These are phyloP conservation scores for Euproctis similis DNA, from an alignment of 2,888 invertebrate genomes.

Conservation along the genomic window DNA sequence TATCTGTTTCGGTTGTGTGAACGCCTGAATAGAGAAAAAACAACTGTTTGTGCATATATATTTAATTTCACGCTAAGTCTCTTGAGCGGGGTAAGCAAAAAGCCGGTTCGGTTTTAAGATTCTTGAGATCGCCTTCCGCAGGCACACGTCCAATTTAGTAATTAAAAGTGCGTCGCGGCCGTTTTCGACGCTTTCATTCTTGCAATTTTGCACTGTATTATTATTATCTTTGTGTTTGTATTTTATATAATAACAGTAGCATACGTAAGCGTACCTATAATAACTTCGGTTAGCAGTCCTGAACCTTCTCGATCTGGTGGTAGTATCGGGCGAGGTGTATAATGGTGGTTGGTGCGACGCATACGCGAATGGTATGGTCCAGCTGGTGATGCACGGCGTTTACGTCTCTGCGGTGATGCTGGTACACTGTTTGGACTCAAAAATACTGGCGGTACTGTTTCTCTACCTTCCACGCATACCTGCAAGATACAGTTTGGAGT, in stretches of 20 bases:
- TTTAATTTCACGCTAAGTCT: too few species aligned
- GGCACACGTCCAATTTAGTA: too few species aligned
- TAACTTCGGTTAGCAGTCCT: constrained; percentile 83
- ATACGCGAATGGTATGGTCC: constrained; percentile 72
- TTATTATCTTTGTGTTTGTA: too few species aligned
- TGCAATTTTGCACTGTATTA: too few species aligned
- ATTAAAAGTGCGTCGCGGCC: too few species aligned
- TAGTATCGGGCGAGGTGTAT: constrained; percentile 95
- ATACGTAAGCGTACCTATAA: constrained; percentile 42
- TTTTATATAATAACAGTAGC: too few species aligned
- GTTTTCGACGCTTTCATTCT: too few species aligned
- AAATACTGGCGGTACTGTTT: constrained; percentile 84
- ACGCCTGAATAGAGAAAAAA: too few species aligned
- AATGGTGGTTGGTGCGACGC: constrained; percentile 73
- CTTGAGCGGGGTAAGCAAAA: too few species aligned
- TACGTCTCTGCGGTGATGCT: constrained; percentile 79
- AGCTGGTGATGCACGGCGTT: constrained; percentile 79
- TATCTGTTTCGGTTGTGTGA: constrained; percentile 41
- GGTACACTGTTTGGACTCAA: constrained; percentile 84
- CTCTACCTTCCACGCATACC: constrained; percentile 77
- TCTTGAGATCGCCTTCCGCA: too few species aligned
- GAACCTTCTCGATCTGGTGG: constrained; percentile 93
- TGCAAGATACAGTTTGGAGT: constrained; percentile 24
- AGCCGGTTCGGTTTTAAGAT: too few species aligned
- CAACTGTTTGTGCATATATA: too few species aligned